phyloP scores from a whole-genome alignment of 2,888 invertebrate genomes.

The Melieria crassipennis region DNA sequence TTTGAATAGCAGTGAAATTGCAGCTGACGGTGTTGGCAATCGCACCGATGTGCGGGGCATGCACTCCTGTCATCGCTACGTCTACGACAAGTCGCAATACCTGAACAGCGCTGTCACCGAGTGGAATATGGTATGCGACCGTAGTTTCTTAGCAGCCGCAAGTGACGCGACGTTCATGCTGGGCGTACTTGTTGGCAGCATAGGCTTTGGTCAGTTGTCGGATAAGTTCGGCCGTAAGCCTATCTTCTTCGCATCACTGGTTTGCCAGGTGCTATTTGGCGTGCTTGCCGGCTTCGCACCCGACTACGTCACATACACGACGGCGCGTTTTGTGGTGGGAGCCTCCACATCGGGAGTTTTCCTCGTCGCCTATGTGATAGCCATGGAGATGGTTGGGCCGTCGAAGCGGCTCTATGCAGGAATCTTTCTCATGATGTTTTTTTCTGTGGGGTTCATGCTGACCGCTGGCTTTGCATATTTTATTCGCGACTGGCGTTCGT shows the following conservation, averaged over 20 bases:
- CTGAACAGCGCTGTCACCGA: constrained; percentile 74
- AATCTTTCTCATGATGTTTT: constrained; percentile 78
- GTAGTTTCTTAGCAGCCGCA: constrained; percentile 71
- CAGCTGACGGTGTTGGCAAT: constrained; percentile 30
- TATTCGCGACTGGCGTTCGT: constrained; percentile 74
- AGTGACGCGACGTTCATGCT: constrained; percentile 75
- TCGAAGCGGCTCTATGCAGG: constrained; percentile 75
- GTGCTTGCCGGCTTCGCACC: constrained; percentile 74
- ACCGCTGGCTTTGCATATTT: constrained; percentile 75
- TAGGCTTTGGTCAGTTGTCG: constrained; percentile 77
- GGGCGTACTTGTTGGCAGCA: constrained; percentile 78
- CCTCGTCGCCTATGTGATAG: constrained; percentile 81
- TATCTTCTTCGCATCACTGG: constrained; percentile 77
- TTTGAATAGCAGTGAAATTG: constrained; percentile 42
- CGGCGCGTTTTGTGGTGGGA: constrained; percentile 75
- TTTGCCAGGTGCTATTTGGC: constrained; percentile 76
- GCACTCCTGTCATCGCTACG: constrained; percentile 68
- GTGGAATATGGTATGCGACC: constrained; percentile 76
- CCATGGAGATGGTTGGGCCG: constrained; percentile 80
- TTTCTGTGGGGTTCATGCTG: constrained; percentile 77
- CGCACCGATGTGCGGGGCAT: constrained; percentile 45
- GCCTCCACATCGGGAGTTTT: constrained; percentile 81
- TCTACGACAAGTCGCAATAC: constrained; percentile 72
- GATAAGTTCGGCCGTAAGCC: constrained; percentile 78
- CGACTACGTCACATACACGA: constrained; percentile 74